Evolutionary conservation across 2,797 vertebrate species (phyloP).

Genomic region (Cottoperca gobio): DNA sequence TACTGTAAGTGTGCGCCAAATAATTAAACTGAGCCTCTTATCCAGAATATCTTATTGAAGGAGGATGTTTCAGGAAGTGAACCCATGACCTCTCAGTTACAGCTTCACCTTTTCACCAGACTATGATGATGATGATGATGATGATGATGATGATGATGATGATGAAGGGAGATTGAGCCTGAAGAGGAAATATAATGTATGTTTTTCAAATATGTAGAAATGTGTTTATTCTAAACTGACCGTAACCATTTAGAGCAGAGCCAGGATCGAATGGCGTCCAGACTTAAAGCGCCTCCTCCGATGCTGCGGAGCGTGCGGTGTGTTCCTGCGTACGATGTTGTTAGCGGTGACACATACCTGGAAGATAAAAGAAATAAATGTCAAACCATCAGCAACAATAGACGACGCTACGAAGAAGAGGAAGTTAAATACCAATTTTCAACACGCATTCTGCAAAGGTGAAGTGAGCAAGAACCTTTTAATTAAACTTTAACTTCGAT

Average conservation of each 20-base stretch:
- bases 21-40: constrained; percentile 13
- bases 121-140: too few relatives aligned
- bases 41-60: constrained; percentile 5
- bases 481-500: neutral
- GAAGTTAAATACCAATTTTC: neutral
- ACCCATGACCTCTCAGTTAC: constrained; percentile 11
- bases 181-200: neutral
- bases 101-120: constrained; percentile 4
- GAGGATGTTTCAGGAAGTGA: constrained; percentile 25
- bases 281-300: constrained; percentile 91
- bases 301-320: constrained; percentile 91
- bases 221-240: constrained; percentile 80
- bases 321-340: constrained; percentile 94
- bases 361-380: neutral
- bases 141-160: too few relatives aligned
- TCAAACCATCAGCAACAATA: neutral
- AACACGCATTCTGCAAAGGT: neutral
- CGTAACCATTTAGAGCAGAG: constrained; percentile 93
- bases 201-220: constrained; percentile 4
- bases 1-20: neutral
- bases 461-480: neutral
- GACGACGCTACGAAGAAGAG: neutral
- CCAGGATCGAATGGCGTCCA: constrained; percentile 91
- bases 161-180: neutral
- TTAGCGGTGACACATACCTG: constrained; percentile 93